A percentile compares a stretch with the other conserved stretches of the same genome.
These are phyloP conservation scores for Selene dorsalis DNA, from an alignment of 2,797 vertebrate genomes.

Conservation along the genomic window DNA sequence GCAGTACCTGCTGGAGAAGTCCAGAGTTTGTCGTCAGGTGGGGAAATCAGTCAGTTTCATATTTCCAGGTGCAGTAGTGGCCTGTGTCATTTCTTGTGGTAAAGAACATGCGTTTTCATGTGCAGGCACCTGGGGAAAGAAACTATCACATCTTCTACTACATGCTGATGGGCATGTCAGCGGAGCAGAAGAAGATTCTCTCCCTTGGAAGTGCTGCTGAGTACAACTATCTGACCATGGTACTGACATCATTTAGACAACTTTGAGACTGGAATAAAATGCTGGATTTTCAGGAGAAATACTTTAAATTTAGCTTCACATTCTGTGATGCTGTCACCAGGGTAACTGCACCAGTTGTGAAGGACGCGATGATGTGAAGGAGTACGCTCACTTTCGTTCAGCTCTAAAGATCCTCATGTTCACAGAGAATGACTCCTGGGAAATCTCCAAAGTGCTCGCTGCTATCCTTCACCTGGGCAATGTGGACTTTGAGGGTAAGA, in stretches of 20 bases:
- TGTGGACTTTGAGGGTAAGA: constrained; percentile 88
- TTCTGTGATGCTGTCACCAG: constrained; percentile 72
- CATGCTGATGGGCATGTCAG: constrained; percentile 94
- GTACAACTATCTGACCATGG: constrained; percentile 92
- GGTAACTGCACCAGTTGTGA: constrained; percentile 93
- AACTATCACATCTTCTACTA: constrained; percentile 99
- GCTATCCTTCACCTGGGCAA: constrained; percentile 96
- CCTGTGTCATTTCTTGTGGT: background rate
- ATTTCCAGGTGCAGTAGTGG: background rate
- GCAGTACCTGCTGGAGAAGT: constrained; percentile 98
- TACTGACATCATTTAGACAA: constrained; percentile 29
- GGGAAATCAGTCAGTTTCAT: background rate
- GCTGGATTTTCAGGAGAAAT: background rate
- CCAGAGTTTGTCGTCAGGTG: constrained; percentile 96
- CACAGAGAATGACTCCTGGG: constrained; percentile 91
- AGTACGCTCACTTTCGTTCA: constrained; percentile 91
- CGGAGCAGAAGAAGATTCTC: constrained; percentile 92
- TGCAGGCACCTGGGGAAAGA: constrained; percentile 90
- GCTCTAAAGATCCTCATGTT: constrained; percentile 97
- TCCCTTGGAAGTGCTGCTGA: constrained; percentile 88
- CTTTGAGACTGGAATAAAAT: background rate
- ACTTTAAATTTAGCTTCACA: background rate
- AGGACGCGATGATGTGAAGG: constrained; percentile 87
- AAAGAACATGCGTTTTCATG: constrained; percentile 7
- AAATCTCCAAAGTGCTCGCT: constrained; percentile 93